Evolutionary conservation across 2,113 vertebrate species (phyloP), one percentile per base, ranked within the genome.

Genomic region (Tapirus terrestris): DNA sequence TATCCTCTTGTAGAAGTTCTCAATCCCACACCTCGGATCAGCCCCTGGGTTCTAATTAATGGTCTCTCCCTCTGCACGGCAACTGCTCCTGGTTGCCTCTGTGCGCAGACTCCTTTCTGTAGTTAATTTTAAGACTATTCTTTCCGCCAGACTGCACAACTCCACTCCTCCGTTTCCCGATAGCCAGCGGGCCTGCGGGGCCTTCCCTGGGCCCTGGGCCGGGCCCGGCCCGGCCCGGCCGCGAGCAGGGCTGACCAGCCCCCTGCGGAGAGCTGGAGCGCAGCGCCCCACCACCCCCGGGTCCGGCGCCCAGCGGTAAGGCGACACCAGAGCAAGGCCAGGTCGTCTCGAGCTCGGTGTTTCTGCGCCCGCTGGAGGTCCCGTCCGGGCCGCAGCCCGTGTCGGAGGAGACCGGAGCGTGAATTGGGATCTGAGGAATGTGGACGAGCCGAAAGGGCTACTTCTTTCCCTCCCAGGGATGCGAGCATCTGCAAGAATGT

Each of bases 401-500:
- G 5, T 18, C 3, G 4, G 23, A 84, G 48, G 31, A 76, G 58
- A 65, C 33, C 20, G 0, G 36, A 48, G 23, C 3, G 10, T 21
- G 21, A 60, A 29, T 1, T 2, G 6, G 70, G 23, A 12, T 25
- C 25, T 68, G 4, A 70, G 25, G 5, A 21, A 43, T 65, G 29
- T 23, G 56, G 17, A 53, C 0, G 8, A 31, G 13, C 48, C 1
- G 31, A 73, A 39, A 45, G 1, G 5, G 4, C 20, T 8, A 16
- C 16, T 14, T 18, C 13, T 33, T 11, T 10, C 29, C 16, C 63
- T 33, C 60, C n/a, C 13, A 8, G 5, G 14, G 14, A 51, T 5
- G 0, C 25, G 4, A 8, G 25, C 4, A 17, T 25, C 3, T 12
- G 5, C 31, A 27, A 27, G 2, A 36, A 31, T 12, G 0, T 2